Percentiles rank a stretch among this genome's conserved stretches.
phyloP scores from a whole-genome alignment of 2,113 vertebrate genomes.

The Colaptes auratus region DNA sequence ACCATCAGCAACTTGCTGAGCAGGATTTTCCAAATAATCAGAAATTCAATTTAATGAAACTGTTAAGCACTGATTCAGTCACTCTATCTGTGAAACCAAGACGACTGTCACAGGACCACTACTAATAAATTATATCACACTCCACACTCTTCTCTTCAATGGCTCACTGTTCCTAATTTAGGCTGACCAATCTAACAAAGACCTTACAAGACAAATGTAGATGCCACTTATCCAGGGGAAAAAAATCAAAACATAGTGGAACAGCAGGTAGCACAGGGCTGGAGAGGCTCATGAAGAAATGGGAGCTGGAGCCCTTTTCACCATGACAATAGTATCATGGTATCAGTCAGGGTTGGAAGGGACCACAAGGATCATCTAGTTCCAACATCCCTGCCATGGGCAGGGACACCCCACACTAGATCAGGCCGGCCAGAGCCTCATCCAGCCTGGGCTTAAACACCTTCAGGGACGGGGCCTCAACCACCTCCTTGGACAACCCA shows the following conservation, averaged over 20 bases:
- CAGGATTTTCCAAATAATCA: constrained; percentile 33
- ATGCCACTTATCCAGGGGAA: rapidly evolving
- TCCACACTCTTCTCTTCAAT: neutral
- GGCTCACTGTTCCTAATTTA: neutral
- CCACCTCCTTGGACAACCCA: too few relatives aligned
- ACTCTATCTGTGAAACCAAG: neutral
- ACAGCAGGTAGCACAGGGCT: neutral
- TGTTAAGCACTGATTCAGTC: neutral
- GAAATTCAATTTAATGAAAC: constrained; percentile 37
- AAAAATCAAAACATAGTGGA: neutral
- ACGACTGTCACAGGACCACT: neutral
- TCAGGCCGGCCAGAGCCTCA: too few relatives aligned
- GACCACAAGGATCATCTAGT: too few relatives aligned
- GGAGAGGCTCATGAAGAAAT: neutral
- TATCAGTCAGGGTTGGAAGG: too few relatives aligned
- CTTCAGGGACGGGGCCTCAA: too few relatives aligned
- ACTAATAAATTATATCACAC: neutral
- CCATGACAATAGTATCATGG: too few relatives aligned
- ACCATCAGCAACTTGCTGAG: constrained; percentile 49
- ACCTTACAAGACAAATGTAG: neutral
- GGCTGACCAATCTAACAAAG: neutral
- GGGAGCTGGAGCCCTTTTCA: neutral
- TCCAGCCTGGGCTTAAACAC: too few relatives aligned
- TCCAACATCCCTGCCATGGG: too few relatives aligned
- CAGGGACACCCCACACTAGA: too few relatives aligned